A percentile compares a stretch with the other conserved stretches of the same genome.
Conservation (phyloP, 2,888 invertebrate genomes). For the Andrena camellia region DNA sequence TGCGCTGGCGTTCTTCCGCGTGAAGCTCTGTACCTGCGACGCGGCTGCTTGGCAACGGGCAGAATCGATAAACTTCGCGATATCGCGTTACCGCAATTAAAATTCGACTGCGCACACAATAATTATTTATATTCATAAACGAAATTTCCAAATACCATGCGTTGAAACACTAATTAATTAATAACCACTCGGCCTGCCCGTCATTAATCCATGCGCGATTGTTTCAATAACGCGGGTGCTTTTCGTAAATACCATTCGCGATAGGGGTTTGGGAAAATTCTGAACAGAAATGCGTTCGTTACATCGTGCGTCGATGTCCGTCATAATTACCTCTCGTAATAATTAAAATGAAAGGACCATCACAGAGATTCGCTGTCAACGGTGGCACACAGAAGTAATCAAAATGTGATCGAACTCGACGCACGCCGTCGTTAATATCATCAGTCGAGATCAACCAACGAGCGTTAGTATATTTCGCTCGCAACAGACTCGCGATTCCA, state of each 20-base stretch:
- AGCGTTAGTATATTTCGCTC: not conserved
- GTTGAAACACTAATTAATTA: conserved; percentile 31
- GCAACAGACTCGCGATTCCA: not conserved
- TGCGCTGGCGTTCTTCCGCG: not conserved
- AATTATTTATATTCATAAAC: conserved; percentile 25
- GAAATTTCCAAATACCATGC: conserved; percentile 23
- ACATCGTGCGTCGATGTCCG: not conserved
- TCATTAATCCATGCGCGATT: conserved; percentile 30
- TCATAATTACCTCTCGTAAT: not conserved
- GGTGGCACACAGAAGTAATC: not conserved
- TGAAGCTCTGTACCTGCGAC: not conserved
- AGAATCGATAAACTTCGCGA: conserved; percentile 42
- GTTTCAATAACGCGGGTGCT: conserved; percentile 2
- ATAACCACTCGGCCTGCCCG: not conserved
- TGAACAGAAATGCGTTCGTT: not conserved
- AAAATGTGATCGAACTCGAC: not conserved
- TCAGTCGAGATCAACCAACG: not conserved
- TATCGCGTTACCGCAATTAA: conserved; percentile 50
- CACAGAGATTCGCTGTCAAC: not conserved
- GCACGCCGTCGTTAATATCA: too few species aligned
- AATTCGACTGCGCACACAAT: conserved; percentile 27
- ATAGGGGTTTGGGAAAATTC: not conserved
- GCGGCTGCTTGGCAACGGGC: conserved; percentile 4
- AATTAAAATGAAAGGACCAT: not conserved
- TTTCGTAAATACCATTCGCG: not conserved